Evolutionary conservation across 2,797 vertebrate species (phyloP).

Genomic region (Crax fasciolata): DNA sequence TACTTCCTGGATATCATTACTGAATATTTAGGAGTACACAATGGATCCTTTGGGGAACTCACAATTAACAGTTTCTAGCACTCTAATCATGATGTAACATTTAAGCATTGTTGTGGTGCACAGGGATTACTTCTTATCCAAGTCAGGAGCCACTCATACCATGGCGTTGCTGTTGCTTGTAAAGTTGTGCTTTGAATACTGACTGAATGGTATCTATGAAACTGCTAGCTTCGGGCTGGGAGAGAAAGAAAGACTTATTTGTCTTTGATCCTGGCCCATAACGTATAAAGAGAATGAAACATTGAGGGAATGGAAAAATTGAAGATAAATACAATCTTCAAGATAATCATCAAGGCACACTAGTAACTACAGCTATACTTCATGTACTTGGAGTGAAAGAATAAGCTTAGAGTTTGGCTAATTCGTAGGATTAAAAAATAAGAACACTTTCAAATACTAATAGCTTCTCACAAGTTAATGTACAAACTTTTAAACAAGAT

Average conservation of each 20-base stretch:
- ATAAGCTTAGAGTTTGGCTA: not conserved
- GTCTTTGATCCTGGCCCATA: not conserved
- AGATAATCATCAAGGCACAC: not conserved
- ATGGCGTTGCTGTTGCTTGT: not conserved
- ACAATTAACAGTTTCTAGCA: not conserved
- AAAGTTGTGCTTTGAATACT: not conserved
- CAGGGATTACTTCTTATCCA: not conserved
- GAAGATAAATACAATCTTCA: not conserved
- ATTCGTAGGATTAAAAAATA: not conserved
- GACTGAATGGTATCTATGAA: not conserved
- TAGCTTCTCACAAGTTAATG: not conserved
- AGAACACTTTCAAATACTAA: not conserved
- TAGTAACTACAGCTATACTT: not conserved
- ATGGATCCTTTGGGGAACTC: not conserved
- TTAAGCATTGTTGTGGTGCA: not conserved
- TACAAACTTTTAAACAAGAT: not conserved
- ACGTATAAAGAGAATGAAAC: not conserved
- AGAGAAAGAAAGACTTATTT: not conserved
- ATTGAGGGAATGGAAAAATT: not conserved
- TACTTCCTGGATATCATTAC: not conserved
- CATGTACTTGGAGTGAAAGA: not conserved
- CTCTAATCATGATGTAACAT: not conserved
- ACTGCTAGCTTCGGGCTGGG: not conserved
- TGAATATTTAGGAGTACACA: not conserved
- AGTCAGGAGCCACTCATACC: fast-evolving